These are phyloP conservation scores for Clarias macrocephalus DNA, from an alignment of 2,113 vertebrate species.

Conservation along the genomic window DNA sequence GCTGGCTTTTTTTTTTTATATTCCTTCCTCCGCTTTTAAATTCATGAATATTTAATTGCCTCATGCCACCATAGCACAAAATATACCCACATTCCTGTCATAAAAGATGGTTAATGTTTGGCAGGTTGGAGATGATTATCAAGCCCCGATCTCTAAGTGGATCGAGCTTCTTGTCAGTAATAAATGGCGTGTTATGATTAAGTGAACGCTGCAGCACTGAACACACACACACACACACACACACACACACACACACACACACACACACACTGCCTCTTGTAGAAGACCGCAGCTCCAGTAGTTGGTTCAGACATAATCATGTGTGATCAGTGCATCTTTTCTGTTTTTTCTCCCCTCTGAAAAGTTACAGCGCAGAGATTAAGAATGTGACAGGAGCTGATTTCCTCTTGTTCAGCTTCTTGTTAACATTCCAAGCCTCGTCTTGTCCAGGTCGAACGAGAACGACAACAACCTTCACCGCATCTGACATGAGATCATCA, in stretches of 20 bases:
- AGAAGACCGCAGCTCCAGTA: background rate
- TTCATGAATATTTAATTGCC: constrained; percentile 36
- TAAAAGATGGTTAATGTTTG: constrained; percentile 30
- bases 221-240: background rate
- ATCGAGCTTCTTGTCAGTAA: constrained; percentile 5
- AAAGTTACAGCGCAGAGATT: no score
- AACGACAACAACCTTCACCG: background rate
- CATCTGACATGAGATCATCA: background rate
- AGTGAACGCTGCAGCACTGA: background rate
- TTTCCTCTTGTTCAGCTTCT: background rate
- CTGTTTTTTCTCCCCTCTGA: background rate
- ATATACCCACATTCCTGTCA: constrained; percentile 27
- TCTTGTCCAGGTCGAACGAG: background rate
- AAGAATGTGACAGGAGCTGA: background rate
- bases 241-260: no score
- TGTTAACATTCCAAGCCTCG: background rate
- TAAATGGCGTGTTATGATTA: constrained; percentile 15
- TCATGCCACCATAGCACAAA: constrained; percentile 18
- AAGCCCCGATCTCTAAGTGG: background rate
- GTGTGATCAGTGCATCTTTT: background rate
- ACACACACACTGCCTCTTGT: background rate
- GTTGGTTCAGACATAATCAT: background rate
- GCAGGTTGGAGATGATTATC: background rate
- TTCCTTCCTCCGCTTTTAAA: constrained; percentile 7
- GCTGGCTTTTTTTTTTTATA: constrained; percentile 28